These are phyloP conservation scores for Gila robusta DNA, from an alignment of 2,797 vertebrate species.

Conservation along the genomic window DNA sequence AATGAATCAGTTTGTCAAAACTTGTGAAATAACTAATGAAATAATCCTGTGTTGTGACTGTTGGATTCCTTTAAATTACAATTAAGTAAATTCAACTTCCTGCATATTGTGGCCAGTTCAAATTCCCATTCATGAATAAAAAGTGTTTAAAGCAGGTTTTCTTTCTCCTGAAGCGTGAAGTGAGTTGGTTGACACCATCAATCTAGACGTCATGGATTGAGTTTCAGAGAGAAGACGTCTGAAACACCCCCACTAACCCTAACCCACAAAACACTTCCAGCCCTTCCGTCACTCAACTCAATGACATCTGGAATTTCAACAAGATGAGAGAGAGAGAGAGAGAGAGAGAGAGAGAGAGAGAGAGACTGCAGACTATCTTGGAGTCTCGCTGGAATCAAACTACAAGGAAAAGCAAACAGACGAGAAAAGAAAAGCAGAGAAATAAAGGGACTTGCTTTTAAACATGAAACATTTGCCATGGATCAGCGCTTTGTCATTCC, in stretches of 20 bases:
- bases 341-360: slow-evolving; percentile 23
- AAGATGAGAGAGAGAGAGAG: slow-evolving; percentile 43
- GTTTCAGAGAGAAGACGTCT: slow-evolving; percentile 69
- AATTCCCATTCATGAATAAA: not conserved
- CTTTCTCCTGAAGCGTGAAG: not conserved
- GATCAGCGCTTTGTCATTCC: slow-evolving; percentile 69
- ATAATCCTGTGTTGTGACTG: not conserved
- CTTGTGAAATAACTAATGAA: no score
- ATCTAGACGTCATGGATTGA: slow-evolving; percentile 62
- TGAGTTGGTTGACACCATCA: slow-evolving; percentile 57
- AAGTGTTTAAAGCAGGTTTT: not conserved
- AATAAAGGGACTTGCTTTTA: slow-evolving; percentile 57
- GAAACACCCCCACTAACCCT: slow-evolving; percentile 61
- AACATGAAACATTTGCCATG: slow-evolving; percentile 77
- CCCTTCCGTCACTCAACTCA: slow-evolving; percentile 75
- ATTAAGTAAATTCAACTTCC: not conserved
- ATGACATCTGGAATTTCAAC: slow-evolving; percentile 77
- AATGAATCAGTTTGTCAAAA: not conserved
- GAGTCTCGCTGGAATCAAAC: slow-evolving; percentile 51
- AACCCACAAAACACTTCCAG: slow-evolving; percentile 65
- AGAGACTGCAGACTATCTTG: slow-evolving; percentile 46
- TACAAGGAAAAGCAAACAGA: slow-evolving; percentile 46
- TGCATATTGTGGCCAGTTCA: not conserved
- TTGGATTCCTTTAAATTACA: not conserved
- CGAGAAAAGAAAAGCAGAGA: slow-evolving; percentile 13